These are phyloP conservation scores for Brachionus plicatilis DNA, from an alignment of 1,140 invertebrate species.

Conservation along the genomic window DNA sequence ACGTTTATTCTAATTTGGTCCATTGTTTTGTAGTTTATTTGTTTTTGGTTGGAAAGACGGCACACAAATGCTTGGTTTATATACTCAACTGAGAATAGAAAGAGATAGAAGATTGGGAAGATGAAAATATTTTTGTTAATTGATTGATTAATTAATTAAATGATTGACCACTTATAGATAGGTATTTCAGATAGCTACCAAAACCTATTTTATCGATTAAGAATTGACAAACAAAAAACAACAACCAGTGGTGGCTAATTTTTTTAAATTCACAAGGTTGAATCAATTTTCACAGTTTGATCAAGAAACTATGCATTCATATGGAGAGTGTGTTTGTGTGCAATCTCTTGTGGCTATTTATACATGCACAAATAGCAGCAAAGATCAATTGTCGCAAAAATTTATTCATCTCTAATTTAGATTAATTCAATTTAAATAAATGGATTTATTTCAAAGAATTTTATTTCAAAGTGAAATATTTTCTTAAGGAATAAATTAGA, in stretches of 20 bases:
- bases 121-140: neutral
- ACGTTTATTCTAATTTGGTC: conserved; percentile 20
- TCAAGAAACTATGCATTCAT: neutral
- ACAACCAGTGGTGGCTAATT: neutral
- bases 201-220: neutral
- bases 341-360: neutral
- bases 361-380: neutral
- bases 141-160: neutral
- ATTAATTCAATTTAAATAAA: neutral
- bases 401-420: neutral
- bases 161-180: neutral
- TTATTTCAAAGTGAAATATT: neutral
- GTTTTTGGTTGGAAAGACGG: neutral
- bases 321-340: neutral
- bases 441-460: neutral
- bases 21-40: neutral
- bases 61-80: neutral
- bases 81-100: neutral
- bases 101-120: neutral
- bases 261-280: neutral
- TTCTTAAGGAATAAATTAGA: neutral
- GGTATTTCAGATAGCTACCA: neutral
- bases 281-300: neutral
- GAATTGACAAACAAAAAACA: neutral
- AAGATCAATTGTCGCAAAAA: neutral